Evolutionary conservation across 1,140 invertebrate genomes (phyloP).

Genomic region (honey bee (Apis mellifera)): Amel_HAv3.1 CM009931.2:26465501-26466000

Average conservation of each 20-base stretch:
- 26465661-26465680: slow-evolving; percentile 51
- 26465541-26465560: slow-evolving; percentile 69
- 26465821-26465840: too few species aligned
- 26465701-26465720: slow-evolving; percentile 34
- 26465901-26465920: too few species aligned
- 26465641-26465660: slow-evolving; percentile 70
- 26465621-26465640: slow-evolving; percentile 74
- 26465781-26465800: background rate
- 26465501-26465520: slow-evolving; percentile 59
- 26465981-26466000: slow-evolving; percentile 31
- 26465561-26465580: slow-evolving; percentile 58
- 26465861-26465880: too few species aligned
- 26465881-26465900: background rate
- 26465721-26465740: slow-evolving; percentile 23
- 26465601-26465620: slow-evolving; percentile 58
- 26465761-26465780: background rate
- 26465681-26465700: slow-evolving; percentile 63
- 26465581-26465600: slow-evolving; percentile 43
- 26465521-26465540: slow-evolving; percentile 65
- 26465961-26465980: slow-evolving; percentile 19
- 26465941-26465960: background rate
- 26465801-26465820: too few species aligned
- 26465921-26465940: background rate
- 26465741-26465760: slow-evolving; percentile 12
- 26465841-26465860: too few species aligned